Evolutionary conservation across 1,140 invertebrate species (phyloP), one percentile per base, ranked within the genome.

Genomic region (Platyscapa corneri): DNA sequence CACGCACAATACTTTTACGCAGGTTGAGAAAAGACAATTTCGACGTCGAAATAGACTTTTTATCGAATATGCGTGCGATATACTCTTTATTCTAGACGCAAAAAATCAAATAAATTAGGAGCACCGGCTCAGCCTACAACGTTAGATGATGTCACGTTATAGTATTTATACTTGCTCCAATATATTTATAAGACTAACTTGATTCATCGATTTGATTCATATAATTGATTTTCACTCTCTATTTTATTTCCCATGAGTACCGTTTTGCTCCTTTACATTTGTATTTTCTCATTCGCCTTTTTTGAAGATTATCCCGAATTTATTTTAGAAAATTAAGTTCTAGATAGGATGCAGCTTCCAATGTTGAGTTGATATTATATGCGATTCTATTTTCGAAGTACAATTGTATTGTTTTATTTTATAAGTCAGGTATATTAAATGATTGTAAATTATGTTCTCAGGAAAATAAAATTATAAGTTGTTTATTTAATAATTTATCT

Each of bases 101-200:
- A 42, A 30, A 83, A 83, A 83, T 83, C 74, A 53, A 77, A 83
- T 83, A 75, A 83, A 83, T 83, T 74, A 83, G 30, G 7, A 16
- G n/a, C 34, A 23, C n/a, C 30, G 49, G 27, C 30, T 79, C 64
- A 56, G 49, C 23, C 32, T 64, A 79, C 39, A 79, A 23, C 42
- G 42, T 53, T 39, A 10, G 16, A 65, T 60, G 49, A 82, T 72
- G 30, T 27, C 37, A 53, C 78, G 39, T 67, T 67, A 60, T 12
- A 64, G 46, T n/a, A 8, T 79, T 79, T 53, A 27, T 64, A n/a
- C 76, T 16, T n/a, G 23, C 10, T 46, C 16, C 27, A 37, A 27
- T 65, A 46, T 42, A 76, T 32, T 2, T 42, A 80, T 42, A 64
- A n/a, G 78, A 49, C 27, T 3, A 42, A 46, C 8, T 67, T 37